These are phyloP conservation scores for Drosophila truncata DNA, from an alignment of 1,140 invertebrate species.

Conservation along the genomic window DNA sequence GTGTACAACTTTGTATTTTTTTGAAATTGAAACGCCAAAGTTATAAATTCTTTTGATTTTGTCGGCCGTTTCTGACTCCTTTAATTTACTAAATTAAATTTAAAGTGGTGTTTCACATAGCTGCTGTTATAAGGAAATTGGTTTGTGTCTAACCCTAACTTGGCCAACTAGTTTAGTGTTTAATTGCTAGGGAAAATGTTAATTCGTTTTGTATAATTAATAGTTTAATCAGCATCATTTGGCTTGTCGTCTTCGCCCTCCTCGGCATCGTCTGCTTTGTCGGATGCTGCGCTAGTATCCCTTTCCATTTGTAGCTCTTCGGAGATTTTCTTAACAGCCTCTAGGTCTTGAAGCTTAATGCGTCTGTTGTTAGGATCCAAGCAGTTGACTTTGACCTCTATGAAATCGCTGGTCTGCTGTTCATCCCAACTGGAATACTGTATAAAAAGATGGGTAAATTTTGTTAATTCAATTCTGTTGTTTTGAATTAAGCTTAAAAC, in stretches of 20 bases:
- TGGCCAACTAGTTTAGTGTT: conserved; percentile 50
- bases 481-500: no score
- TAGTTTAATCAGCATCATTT: conserved; percentile 48
- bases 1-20: conserved; percentile 21
- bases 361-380: conserved; percentile 78
- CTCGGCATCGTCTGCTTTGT: conserved; percentile 42
- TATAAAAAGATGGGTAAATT: no score
- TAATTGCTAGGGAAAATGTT: conserved; percentile 43
- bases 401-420: conserved; percentile 68
- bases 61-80: conserved; percentile 23
- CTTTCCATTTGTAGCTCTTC: conserved; percentile 46
- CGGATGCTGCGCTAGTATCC: conserved; percentile 11
- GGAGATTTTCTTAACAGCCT: conserved; percentile 57
- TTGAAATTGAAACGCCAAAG: conserved; percentile 40
- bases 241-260: conserved; percentile 30
- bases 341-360: conserved; percentile 64
- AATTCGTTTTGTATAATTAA: conserved; percentile 29
- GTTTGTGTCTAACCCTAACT: conserved; percentile 52
- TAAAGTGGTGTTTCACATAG: conserved; percentile 53
- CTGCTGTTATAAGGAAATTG: conserved; percentile 38
- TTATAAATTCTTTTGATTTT: conserved; percentile 39
- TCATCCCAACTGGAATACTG: conserved; percentile 83
- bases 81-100: conserved; percentile 73
- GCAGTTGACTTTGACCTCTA: conserved; percentile 72
- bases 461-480: no score